Evolutionary conservation across 2,113 vertebrate genomes (phyloP).

Genomic region (Tamias sibiricus): DNA sequence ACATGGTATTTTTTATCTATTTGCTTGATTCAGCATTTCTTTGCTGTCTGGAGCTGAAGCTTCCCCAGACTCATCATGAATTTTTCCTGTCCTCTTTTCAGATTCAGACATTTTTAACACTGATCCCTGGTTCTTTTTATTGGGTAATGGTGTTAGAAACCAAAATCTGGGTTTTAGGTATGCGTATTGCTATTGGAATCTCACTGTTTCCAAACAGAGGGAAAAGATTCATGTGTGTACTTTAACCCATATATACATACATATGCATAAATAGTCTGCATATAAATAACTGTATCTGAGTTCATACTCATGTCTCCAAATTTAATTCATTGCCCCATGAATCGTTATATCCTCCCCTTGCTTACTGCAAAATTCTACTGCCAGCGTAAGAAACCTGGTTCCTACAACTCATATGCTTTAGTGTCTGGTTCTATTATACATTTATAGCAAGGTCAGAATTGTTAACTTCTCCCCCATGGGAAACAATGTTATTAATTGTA

Average conservation of each 20-base stretch:
- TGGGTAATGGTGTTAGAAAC: neutral
- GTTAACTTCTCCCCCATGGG: rapidly evolving
- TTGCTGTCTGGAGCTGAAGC: neutral
- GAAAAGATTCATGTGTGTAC: neutral
- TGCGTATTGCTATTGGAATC: neutral
- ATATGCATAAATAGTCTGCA: neutral
- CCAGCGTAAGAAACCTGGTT: neutral
- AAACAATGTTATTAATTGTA: neutral
- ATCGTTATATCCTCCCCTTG: neutral
- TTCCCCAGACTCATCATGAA: neutral
- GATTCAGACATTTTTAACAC: neutral
- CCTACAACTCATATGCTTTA: neutral
- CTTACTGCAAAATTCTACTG: neutral
- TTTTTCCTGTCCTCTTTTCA: neutral
- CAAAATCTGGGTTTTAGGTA: neutral
- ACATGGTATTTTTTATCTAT: neutral
- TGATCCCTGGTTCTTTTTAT: too few species aligned
- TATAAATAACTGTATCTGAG: neutral
- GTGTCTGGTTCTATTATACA: neutral
- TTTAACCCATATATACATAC: neutral
- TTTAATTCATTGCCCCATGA: neutral
- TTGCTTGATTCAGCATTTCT: neutral
- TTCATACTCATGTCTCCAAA: neutral
- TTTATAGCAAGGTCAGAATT: neutral
- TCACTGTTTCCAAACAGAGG: neutral